Base-by-base conservation (phyloP, 2,888 invertebrate species). In the Tinea semifulvella region DNA sequence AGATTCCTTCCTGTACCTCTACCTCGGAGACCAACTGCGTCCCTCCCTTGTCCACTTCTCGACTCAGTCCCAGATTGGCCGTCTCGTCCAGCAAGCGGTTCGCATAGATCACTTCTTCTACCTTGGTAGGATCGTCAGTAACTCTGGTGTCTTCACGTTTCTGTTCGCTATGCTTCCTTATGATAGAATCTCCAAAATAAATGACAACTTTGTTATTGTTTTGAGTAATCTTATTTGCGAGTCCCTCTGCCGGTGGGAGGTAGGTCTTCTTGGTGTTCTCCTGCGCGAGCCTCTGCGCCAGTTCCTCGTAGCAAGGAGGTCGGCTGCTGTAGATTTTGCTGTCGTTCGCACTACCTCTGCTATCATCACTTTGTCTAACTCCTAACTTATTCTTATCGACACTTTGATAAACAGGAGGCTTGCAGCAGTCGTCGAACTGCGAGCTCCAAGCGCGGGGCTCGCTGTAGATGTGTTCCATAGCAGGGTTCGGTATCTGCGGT, bases 181-280 rank as follows among this genome's bases (percentile, higher is more conserved):
- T 79, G 39, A 85, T 84, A 2, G 87, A 85, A 58, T 89, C 89
- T 22, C 88, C 89, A 52, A 88, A 89, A 61, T 88, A 89, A 54
- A 89, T 88, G 40, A 89, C 86, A n/a, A 88, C 88, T 71, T 86
- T 88, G 58, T 89, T 88, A 52, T 79, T 75, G 51, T 71, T 71
- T 58, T 81, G 70, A 43, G 77, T 82, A 46, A 77, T 75, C 58
- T 79, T 79, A 48, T 79, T 77, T 5, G 77, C 65, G 17, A 79
- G 53, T 8, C 68, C 70, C 49, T 73, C 71, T 10, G 55, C 50
- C 6, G 61, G 53, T 7, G 65, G 65, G 40, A 57, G 52, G 56
- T 60, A 80, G 46, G 52, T 63, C 65, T 63, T 84, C 61, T 67
- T 85, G 52, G 56, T 81, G 56, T 64, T 84, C 60, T 74, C 85